Conservation (phyloP, 2,113 vertebrate genomes). For the Bos indicus region DNA sequence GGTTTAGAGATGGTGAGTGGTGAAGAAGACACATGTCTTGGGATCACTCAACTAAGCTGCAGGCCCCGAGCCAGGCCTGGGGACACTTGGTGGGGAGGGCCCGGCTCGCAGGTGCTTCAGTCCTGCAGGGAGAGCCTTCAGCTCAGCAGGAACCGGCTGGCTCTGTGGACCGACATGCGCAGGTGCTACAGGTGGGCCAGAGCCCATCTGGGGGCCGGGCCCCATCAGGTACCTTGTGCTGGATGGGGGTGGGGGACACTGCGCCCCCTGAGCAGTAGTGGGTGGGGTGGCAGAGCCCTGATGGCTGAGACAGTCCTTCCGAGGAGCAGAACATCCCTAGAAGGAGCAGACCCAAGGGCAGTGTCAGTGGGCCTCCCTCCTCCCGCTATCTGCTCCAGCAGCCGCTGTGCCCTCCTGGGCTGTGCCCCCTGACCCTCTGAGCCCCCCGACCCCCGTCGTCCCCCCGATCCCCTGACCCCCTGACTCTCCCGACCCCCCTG, state of each 20-base stretch:
- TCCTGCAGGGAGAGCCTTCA: background rate
- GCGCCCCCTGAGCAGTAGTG: slow-evolving; percentile 87
- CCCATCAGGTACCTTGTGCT: slow-evolving; percentile 76
- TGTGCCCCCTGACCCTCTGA: too few relatives aligned
- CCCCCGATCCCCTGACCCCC: background rate
- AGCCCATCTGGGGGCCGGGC: fast-evolving
- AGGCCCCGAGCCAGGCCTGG: background rate
- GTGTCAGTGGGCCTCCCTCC: background rate
- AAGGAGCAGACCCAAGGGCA: background rate
- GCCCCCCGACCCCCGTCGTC: too few relatives aligned
- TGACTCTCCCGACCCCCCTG: too few relatives aligned
- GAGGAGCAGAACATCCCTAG: slow-evolving; percentile 90
- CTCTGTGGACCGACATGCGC: background rate
- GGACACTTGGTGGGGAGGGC: background rate
- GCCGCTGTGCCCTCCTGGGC: background rate
- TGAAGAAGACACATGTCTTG: background rate
- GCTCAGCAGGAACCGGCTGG: background rate
- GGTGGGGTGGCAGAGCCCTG: slow-evolving; percentile 86
- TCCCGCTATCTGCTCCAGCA: background rate
- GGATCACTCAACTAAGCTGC: background rate
- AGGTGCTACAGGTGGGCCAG: too few relatives aligned
- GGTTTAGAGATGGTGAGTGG: background rate
- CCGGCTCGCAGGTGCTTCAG: background rate
- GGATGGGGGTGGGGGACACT: slow-evolving; percentile 83
- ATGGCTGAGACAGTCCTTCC: slow-evolving; percentile 83